Conservation (phyloP, 2,888 invertebrate genomes). For the Dorcus hopei region DNA sequence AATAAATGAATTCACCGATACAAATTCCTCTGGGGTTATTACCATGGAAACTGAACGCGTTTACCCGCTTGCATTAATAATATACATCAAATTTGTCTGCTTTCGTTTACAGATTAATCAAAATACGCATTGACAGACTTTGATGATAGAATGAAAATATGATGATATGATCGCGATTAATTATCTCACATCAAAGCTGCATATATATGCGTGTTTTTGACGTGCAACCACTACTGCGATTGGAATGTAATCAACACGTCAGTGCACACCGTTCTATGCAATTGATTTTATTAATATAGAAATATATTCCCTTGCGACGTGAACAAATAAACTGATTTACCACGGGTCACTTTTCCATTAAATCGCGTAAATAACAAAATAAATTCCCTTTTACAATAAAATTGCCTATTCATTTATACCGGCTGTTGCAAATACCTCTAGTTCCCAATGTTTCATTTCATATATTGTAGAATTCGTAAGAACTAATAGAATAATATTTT, state of each 20-base stretch:
- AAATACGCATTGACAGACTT: constrained; percentile 38
- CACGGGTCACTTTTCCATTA: background rate
- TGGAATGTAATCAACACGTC: constrained; percentile 12
- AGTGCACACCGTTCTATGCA: constrained; percentile 2
- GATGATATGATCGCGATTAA: constrained; percentile 40
- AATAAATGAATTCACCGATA: too few relatives aligned
- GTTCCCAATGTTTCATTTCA: too few relatives aligned
- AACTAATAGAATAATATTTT: too few relatives aligned
- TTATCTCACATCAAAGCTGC: constrained; percentile 41
- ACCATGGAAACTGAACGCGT: background rate
- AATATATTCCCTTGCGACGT: background rate
- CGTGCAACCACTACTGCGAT: constrained; percentile 17
- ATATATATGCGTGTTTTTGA: constrained; percentile 28
- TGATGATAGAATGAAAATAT: constrained; percentile 43
- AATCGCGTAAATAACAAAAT: background rate
- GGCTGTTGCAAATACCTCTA: too few relatives aligned
- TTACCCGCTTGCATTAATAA: constrained; percentile 1
- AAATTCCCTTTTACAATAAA: background rate
- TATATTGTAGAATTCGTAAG: too few relatives aligned
- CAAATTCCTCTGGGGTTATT: too few relatives aligned
- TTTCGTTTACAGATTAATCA: constrained; percentile 33
- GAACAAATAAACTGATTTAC: background rate
- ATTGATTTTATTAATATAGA: constrained; percentile 19
- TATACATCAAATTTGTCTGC: constrained; percentile 9
- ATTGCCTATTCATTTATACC: too few relatives aligned